Percentiles rank a stretch among this genome's conserved stretches.
phyloP scores from a whole-genome alignment of 2,888 invertebrate species.

The Drosophila stalkeri region DNA sequence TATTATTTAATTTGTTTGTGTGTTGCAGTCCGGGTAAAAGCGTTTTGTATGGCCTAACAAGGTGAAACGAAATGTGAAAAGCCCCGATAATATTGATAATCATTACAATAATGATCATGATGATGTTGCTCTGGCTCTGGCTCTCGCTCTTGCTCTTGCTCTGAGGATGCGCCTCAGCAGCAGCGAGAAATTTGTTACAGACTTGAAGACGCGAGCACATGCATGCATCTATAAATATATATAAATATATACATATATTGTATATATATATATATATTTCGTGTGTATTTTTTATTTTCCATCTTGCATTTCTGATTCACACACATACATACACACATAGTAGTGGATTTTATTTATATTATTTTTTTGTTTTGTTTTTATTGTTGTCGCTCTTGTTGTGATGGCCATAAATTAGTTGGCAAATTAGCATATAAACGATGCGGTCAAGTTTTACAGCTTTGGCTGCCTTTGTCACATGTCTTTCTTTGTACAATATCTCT shows the following conservation, averaged over 20 bases:
- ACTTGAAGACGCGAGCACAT: constrained; percentile 55
- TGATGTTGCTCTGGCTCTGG: constrained; percentile 14
- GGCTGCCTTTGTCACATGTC: constrained; percentile 60
- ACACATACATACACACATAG: neutral
- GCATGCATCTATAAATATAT: constrained; percentile 65
- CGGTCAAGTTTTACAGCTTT: constrained; percentile 65
- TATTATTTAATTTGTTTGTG: constrained; percentile 70
- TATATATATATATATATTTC: constrained; percentile 28
- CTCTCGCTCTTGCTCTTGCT: constrained; percentile 1
- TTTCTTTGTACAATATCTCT: constrained; percentile 42
- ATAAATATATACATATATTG: constrained; percentile 42
- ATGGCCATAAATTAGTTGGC: constrained; percentile 70
- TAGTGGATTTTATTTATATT: constrained; percentile 30
- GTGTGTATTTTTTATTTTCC: constrained; percentile 19
- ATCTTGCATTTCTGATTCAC: constrained; percentile 22
- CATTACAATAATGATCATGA: constrained; percentile 36
- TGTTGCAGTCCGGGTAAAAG: constrained; percentile 58
- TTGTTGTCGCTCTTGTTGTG: constrained; percentile 77
- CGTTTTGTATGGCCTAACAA: constrained; percentile 75
- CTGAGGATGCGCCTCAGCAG: constrained; percentile 52
- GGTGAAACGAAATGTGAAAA: constrained; percentile 76
- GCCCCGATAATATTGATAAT: constrained; percentile 49
- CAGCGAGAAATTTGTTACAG: constrained; percentile 70
- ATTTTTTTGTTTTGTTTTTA: constrained; percentile 27
- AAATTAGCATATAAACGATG: constrained; percentile 78